These are phyloP conservation scores for Berghia stephanieae DNA, from an alignment of 1,140 invertebrate species.

Conservation along the genomic window DNA sequence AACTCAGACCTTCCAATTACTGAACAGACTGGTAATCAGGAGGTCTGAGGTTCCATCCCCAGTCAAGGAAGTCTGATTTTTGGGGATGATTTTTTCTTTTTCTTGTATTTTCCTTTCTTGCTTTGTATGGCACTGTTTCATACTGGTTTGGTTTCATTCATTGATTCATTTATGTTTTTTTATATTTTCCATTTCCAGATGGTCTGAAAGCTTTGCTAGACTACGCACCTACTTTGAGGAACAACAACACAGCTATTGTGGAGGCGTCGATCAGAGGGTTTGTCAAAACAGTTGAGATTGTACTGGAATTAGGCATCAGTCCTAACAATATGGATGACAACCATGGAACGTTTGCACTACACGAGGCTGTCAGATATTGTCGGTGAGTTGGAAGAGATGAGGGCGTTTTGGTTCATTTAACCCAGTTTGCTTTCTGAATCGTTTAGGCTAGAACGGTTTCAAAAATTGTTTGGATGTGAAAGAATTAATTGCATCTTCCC, in stretches of 20 bases:
- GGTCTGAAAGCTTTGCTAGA: constrained; percentile 52
- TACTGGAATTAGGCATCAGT: constrained; percentile 59
- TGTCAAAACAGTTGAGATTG: constrained; percentile 49
- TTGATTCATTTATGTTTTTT: neutral
- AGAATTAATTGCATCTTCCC: too few relatives aligned
- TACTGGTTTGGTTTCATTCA: neutral
- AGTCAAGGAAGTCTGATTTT: neutral
- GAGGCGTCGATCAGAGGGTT: constrained; percentile 54
- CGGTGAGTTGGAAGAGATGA: constrained; percentile 38
- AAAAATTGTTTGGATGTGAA: too few relatives aligned
- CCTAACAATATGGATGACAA: constrained; percentile 47
- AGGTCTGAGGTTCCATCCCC: neutral
- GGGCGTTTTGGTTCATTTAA: too few relatives aligned
- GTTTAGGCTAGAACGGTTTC: too few relatives aligned
- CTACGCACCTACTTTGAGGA: constrained; percentile 35
- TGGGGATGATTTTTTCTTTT: neutral
- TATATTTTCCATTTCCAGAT: constrained; percentile 52
- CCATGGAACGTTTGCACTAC: constrained; percentile 48
- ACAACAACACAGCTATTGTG: constrained; percentile 50
- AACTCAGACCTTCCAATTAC: too few relatives aligned
- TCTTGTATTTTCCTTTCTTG: too few relatives aligned
- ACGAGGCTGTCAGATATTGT: constrained; percentile 57
- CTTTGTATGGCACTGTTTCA: neutral
- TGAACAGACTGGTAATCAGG: too few relatives aligned
- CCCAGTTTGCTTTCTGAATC: too few relatives aligned